Conservation (phyloP, 1,140 invertebrate genomes). For the Coelopa frigida region DNA sequence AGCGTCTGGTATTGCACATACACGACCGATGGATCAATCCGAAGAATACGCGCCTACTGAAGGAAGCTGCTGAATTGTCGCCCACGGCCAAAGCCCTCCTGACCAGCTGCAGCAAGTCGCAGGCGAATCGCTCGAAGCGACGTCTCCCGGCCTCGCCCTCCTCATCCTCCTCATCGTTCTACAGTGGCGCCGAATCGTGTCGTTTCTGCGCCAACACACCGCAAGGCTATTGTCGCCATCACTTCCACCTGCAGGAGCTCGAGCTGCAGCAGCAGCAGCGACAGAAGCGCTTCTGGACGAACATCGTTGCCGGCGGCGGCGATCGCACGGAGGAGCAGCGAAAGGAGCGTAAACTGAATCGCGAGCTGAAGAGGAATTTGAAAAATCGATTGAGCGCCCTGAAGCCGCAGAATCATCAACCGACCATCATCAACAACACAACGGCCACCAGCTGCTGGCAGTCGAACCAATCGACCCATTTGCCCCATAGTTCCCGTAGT, state of each 20-base stretch:
- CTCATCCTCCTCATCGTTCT: neutral
- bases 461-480: too few relatives aligned
- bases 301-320: constrained; percentile 9
- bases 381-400: constrained; percentile 22
- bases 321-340: constrained; percentile 22
- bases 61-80: constrained; percentile 38
- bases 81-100: constrained; percentile 14
- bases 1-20: constrained; percentile 38
- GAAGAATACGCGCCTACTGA: constrained; percentile 33
- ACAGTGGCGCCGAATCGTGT: constrained; percentile 23
- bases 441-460: neutral
- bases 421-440: constrained; percentile 15
- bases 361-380: constrained; percentile 30
- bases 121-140: too few relatives aligned
- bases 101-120: constrained; percentile 24
- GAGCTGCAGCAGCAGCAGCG: constrained; percentile 17
- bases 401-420: constrained; percentile 19
- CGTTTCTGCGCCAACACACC: constrained; percentile 42
- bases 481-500: too few relatives aligned
- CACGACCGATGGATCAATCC: constrained; percentile 42
- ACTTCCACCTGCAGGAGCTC: constrained; percentile 36
- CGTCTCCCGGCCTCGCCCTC: neutral
- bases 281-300: constrained; percentile 7
- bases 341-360: constrained; percentile 25
- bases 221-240: constrained; percentile 40